Percentiles rank a stretch among this genome's conserved stretches.
phyloP scores from a whole-genome alignment of 2,888 invertebrate species.

The Mylabris sibirica region DNA sequence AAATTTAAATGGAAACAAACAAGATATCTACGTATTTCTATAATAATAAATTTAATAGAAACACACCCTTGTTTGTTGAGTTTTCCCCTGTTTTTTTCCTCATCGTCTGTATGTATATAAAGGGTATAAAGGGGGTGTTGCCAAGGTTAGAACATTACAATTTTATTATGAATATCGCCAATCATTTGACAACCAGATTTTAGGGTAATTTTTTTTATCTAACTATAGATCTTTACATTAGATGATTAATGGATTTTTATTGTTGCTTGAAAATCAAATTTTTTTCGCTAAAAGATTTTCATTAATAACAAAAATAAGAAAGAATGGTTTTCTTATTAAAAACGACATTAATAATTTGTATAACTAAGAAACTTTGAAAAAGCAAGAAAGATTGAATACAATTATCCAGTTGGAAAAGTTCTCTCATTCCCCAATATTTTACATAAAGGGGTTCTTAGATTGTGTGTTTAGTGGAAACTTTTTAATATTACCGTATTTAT shows the following conservation, averaged over 20 bases:
- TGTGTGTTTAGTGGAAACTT: neutral
- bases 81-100: neutral
- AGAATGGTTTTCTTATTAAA: neutral
- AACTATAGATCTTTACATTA: neutral
- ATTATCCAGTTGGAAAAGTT: conserved; percentile 39
- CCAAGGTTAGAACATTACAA: neutral
- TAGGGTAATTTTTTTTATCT: neutral
- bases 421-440: conserved; percentile 12
- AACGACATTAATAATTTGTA: neutral
- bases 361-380: conserved; percentile 10
- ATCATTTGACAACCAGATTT: conserved; percentile 1
- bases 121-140: neutral
- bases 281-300: neutral
- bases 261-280: neutral
- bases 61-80: conserved; percentile 5
- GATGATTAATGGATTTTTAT: conserved; percentile 7
- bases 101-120: too few species aligned
- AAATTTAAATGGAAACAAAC: neutral
- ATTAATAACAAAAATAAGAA: neutral
- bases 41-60: neutral
- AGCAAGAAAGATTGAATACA: conserved; percentile 31
- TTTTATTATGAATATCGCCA: neutral
- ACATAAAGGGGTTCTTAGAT: neutral
- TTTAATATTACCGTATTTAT: too few species aligned
- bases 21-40: neutral